These are phyloP conservation scores for Nixonia krombeini DNA, from an alignment of 1,140 invertebrate species.

Conservation along the genomic window DNA sequence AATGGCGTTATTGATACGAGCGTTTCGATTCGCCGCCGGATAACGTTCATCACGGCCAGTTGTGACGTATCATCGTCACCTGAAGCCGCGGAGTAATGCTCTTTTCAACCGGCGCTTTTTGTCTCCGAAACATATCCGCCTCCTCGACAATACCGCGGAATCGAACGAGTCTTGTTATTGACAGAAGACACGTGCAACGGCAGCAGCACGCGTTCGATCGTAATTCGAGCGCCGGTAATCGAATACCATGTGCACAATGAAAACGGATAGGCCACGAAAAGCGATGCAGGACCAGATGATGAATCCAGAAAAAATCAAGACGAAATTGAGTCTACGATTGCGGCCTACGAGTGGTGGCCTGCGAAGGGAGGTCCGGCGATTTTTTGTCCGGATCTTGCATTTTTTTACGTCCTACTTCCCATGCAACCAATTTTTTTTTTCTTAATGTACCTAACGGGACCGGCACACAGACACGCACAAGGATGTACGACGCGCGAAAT, in stretches of 20 bases:
- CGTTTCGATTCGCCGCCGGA: not conserved
- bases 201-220: conserved; percentile 22
- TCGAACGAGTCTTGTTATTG: conserved; percentile 36
- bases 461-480: too few relatives aligned
- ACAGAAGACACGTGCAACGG: conserved; percentile 37
- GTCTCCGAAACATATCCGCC: conserved; percentile 40
- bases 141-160: conserved; percentile 37
- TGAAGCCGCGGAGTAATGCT: conserved; percentile 4
- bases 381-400: conserved; percentile 34
- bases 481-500: too few relatives aligned
- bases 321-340: conserved; percentile 38
- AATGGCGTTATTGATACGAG: too few relatives aligned
- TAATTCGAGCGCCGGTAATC: conserved; percentile 64
- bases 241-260: conserved; percentile 57
- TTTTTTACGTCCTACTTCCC: conserved; percentile 32
- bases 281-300: conserved; percentile 27
- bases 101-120: conserved; percentile 22
- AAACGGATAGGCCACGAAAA: conserved; percentile 41
- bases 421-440: conserved; percentile 27
- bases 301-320: conserved; percentile 32
- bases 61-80: conserved; percentile 23
- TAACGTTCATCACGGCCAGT: conserved; percentile 5
- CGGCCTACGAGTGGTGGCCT: conserved; percentile 20
- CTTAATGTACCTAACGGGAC: conserved; percentile 62
- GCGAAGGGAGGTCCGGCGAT: conserved; percentile 33